Evolutionary conservation across 2,113 vertebrate species (phyloP), one percentile per base, ranked within the genome.

Genomic region (Hepsetus odoe): DNA sequence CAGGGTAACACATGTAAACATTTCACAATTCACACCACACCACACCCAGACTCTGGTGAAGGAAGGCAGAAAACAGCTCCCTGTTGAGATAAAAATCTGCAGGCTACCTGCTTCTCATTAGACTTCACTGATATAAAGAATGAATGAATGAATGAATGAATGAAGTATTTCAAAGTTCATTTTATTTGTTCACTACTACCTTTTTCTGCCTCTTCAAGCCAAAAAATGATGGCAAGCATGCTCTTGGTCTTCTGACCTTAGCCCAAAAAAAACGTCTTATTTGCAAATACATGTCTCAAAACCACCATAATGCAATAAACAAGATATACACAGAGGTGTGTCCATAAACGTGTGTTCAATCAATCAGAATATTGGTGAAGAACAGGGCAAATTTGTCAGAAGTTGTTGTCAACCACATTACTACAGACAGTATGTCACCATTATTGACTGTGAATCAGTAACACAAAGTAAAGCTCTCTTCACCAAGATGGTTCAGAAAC

Each of bases 81-180:
- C n/a, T 30, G 49, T 56, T 72, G 16, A 66, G 46, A 71, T 20
- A 66, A 64, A 35, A 38, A 51, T 77, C 61, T 81, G 76, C 38
- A 82, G 69, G 56, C 62, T 68, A 77, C 32, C 73, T 73, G 42
- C 51, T 46, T 56, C 53, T 58, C 68, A 67, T 76, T 67, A 44
- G 72, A 73, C 30, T 67, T 49, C 20, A 51, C 58, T 66, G 49
- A 80, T 72, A n/a, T 49, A 53, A 33, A 49, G 22, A 44, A 33
- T 74, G 67, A 74, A 76, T 77, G 55, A 22, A 32, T 38, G 24
- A 58, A 32, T 40, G n/a, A 77, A 76, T 76, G 58, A 64, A 46
- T 70, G 42, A 67, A 83, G 42, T 75, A 80, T 76, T 61, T 72
- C 20, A 70, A 55, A 35, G 77, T 77, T 74, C 40, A 32, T 74